Evolutionary conservation across 2,797 vertebrate species (phyloP), one percentile per base, ranked within the genome.

Genomic region (Anguilla megastoma): DNA sequence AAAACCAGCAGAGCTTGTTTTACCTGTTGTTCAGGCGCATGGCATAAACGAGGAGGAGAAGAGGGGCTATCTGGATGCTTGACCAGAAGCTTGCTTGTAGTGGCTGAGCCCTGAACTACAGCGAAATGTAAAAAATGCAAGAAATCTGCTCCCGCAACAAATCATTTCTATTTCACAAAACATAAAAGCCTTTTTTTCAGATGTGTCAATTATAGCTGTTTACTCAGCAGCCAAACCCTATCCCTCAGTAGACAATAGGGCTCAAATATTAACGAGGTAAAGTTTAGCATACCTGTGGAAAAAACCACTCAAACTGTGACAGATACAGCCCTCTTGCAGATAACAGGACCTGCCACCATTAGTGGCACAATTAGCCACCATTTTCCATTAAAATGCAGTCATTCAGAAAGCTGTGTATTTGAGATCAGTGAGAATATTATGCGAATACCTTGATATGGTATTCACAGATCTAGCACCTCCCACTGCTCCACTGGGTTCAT

Each of bases 1-100:
- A 8, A 86, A 86, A 27, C 85, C 0, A 27, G 85, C 74, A 69
- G 60, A 33, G 21, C 85, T 0, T n/a, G 88, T 86, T 69, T 52
- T 66, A 84, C 88, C 76, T 2, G 88, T n/a, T 36, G 24, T 85
- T 50, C 88, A 54, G 41, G 60, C 58, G 45, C 8, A 18, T 21
- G 76, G 76, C 14, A 45, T 21, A 8, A 12, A 48, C 9, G 18
- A 79, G 36, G 74, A 41, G 33, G 33, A 14, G 41, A 16, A 2
- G 41, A 14, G 74, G 16, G 76, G 33, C 33, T 80, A 21, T 2
- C 7, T 45, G 33, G 10, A 76, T 36, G 18, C 33, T 76, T 76
- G 71, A 76, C 27, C 71, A 12, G 14, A 5, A 30, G 33, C 14
- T 33, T 3, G 33, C 71, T 76, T 33, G 27, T 30, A 14, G 30